These are phyloP conservation scores for Kryptopterus vitreolus DNA, from an alignment of 2,797 vertebrate genomes.

Conservation along the genomic window DNA sequence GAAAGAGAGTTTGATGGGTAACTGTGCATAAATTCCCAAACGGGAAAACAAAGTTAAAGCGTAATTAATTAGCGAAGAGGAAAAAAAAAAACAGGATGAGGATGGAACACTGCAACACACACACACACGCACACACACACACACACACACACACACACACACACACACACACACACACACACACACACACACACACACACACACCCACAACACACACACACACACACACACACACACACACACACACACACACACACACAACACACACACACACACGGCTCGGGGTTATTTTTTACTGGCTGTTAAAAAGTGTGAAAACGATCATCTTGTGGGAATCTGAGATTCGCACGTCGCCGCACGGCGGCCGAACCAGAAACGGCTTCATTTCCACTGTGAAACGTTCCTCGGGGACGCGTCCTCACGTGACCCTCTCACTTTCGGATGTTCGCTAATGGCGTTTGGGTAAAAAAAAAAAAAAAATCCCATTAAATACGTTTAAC, in stretches of 20 bases:
- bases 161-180: no score
- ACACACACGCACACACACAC: neutral
- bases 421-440: neutral
- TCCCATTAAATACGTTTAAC: neutral
- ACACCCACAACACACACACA: neutral
- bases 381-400: neutral
- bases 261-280: neutral
- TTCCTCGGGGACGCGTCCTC: neutral
- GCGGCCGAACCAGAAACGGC: constrained; percentile 3
- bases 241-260: no score
- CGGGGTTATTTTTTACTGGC: constrained; percentile 17
- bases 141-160: no score
- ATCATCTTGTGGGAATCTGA: constrained; percentile 7
- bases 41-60: constrained; percentile 1
- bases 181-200: no score
- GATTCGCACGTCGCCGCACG: constrained; percentile 11
- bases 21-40: constrained; percentile 10
- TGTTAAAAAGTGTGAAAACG: constrained; percentile 9
- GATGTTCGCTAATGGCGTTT: neutral
- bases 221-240: neutral
- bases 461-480: neutral
- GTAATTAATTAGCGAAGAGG: constrained; percentile 25
- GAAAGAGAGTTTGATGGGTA: neutral
- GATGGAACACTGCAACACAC: neutral
- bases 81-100: neutral